phyloP scores from a whole-genome alignment of 2,888 invertebrate genomes.

The Cartodere bifasciata region DNA sequence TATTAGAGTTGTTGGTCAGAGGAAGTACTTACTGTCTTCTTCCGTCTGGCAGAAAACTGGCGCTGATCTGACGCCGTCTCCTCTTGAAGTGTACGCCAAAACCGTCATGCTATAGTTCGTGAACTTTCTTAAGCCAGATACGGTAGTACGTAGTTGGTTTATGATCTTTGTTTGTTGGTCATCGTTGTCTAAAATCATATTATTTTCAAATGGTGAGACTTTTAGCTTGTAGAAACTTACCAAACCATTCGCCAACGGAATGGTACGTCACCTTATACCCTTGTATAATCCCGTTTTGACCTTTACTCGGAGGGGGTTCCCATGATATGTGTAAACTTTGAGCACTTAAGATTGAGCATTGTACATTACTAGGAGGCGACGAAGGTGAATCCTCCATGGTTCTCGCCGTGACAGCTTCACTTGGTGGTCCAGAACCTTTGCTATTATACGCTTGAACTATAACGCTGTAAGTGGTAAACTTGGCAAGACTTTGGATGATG shows the following conservation, averaged over 20 bases:
- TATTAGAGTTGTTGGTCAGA: too few species aligned
- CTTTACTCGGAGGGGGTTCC: slow-evolving; percentile 69
- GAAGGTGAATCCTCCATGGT: slow-evolving; percentile 84
- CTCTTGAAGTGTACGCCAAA: slow-evolving; percentile 76
- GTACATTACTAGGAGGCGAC: slow-evolving; percentile 68
- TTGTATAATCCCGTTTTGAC: slow-evolving; percentile 73
- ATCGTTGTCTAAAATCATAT: slow-evolving; percentile 45
- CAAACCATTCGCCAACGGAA: slow-evolving; percentile 67
- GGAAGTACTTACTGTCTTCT: slow-evolving; percentile 65
- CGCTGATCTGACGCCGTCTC: slow-evolving; percentile 76
- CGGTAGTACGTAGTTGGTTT: slow-evolving; percentile 51
- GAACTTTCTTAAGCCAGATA: slow-evolving; percentile 68
- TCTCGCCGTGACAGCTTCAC: slow-evolving; percentile 63
- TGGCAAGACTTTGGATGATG: slow-evolving; percentile 55
- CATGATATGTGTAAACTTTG: slow-evolving; percentile 76
- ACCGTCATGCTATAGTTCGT: slow-evolving; percentile 90
- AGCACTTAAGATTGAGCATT: slow-evolving; percentile 69
- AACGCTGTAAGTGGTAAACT: slow-evolving; percentile 69
- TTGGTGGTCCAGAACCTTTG: slow-evolving; percentile 73
- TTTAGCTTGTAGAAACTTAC: slow-evolving; percentile 36
- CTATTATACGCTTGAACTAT: slow-evolving; percentile 81
- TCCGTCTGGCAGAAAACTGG: slow-evolving; percentile 79
- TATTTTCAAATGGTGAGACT: not conserved
- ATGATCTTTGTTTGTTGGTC: slow-evolving; percentile 67
- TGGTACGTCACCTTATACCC: slow-evolving; percentile 76